These are phyloP conservation scores for Drosophila gunungcola DNA, from an alignment of 1,140 invertebrate species.

Conservation along the genomic window DNA sequence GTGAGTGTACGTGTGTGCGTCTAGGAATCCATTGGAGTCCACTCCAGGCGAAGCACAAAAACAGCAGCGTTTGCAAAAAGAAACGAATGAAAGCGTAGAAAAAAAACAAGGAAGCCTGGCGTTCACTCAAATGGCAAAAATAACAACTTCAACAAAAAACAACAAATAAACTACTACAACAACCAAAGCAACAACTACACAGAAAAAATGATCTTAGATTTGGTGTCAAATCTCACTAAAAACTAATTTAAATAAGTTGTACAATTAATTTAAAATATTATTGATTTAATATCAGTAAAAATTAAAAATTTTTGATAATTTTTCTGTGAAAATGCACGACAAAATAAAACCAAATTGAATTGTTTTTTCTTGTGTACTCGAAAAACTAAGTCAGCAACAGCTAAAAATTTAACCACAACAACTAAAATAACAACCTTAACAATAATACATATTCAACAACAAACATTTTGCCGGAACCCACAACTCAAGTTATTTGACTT, in stretches of 20 bases:
- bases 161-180: conserved; percentile 1
- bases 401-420: conserved; percentile 2
- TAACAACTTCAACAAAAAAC: conserved; percentile 8
- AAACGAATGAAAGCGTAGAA: conserved; percentile 28
- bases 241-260: no score
- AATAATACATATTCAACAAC: conserved; percentile 35
- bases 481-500: conserved; percentile 64
- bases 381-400: conserved; percentile 16
- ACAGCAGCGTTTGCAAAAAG: conserved; percentile 55
- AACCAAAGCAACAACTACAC: conserved; percentile 4
- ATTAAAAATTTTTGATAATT: no score
- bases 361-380: neutral
- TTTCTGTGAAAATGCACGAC: no score
- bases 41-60: conserved; percentile 49
- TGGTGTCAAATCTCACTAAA: no score
- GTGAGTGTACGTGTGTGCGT: conserved; percentile 29
- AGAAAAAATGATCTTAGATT: neutral
- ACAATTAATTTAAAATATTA: no score
- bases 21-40: conserved; percentile 64
- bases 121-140: conserved; percentile 52
- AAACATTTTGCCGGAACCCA: conserved; percentile 13
- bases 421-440: conserved; percentile 5
- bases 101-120: conserved; percentile 29
- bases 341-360: neutral
- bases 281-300: no score